A percentile compares a stretch with the other conserved stretches of the same genome.
These are phyloP conservation scores for Megalonaias nervosa DNA, from an alignment of 1,140 invertebrate genomes.

Conservation along the genomic window DNA sequence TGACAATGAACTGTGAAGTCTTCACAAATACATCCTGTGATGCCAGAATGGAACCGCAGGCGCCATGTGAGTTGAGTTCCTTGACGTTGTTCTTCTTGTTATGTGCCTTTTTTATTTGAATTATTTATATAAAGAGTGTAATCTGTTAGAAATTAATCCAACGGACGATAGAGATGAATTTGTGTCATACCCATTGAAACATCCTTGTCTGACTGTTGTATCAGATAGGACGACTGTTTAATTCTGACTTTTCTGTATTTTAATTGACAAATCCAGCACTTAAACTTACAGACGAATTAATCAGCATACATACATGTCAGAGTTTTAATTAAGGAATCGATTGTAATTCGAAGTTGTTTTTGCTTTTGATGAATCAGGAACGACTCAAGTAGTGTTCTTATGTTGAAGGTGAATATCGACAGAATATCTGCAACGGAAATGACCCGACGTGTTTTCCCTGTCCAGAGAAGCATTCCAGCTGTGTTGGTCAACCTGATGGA, in stretches of 20 bases:
- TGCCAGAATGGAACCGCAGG: constrained; percentile 35
- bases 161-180: no score
- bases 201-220: no score
- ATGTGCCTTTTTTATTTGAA: not conserved
- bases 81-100: not conserved
- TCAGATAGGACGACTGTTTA: no score
- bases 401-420: constrained; percentile 41
- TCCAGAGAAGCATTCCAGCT: constrained; percentile 35
- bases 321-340: not conserved
- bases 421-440: constrained; percentile 33
- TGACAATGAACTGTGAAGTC: constrained; percentile 26
- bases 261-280: no score
- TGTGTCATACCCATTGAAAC: no score
- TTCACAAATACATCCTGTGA: constrained; percentile 33
- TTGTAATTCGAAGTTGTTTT: not conserved
- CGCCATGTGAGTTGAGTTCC: constrained; percentile 37
- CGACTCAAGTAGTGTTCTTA: not conserved
- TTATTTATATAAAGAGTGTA: no score
- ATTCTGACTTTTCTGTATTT: no score
- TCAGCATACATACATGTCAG: no score
- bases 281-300: no score
- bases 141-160: no score
- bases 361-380: not conserved
- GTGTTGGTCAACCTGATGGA: constrained; percentile 37
- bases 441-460: constrained; percentile 37